Evolutionary conservation across 1,140 invertebrate genomes (phyloP).

Genomic region (Psix sp.): DNA sequence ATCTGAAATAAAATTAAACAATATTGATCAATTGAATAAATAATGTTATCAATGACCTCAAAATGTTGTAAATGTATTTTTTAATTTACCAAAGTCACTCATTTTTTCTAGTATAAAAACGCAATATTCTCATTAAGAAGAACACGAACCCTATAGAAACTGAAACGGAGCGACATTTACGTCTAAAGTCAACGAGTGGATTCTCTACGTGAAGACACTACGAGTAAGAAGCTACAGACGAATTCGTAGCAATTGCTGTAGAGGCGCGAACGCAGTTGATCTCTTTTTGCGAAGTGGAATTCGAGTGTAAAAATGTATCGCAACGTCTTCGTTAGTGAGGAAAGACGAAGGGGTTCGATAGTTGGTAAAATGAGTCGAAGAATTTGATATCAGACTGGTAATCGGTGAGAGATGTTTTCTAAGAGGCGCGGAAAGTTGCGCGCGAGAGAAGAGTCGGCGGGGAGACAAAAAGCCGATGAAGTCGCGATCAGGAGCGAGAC

Average conservation of each 20-base stretch:
- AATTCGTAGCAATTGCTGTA: constrained; percentile 21
- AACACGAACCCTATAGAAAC: no score
- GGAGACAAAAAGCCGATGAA: constrained; percentile 11
- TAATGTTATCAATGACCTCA: no score
- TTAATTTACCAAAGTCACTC: no score
- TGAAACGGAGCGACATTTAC: no score
- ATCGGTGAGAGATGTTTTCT: constrained; percentile 47
- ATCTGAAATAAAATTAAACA: no score
- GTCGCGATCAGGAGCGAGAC: constrained; percentile 12
- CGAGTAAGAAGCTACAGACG: constrained; percentile 5
- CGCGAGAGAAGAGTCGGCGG: not conserved
- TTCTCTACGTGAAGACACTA: constrained; percentile 6
- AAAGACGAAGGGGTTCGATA: constrained; percentile 22
- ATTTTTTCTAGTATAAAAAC: no score
- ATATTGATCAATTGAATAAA: no score
- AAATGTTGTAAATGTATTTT: no score
- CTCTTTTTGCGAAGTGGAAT: constrained; percentile 12
- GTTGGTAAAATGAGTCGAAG: constrained; percentile 44
- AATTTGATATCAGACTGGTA: constrained; percentile 46
- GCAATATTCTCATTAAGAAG: no score
- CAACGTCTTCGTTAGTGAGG: constrained; percentile 31
- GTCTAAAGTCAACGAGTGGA: no score
- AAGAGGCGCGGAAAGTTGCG: constrained; percentile 23
- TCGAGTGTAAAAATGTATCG: constrained; percentile 14
- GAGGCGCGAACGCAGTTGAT: constrained; percentile 6